These are phyloP conservation scores for Dendronephthya gigantea DNA, from an alignment of 64 coral and sea anemone species.

Conservation along the genomic window DNA sequence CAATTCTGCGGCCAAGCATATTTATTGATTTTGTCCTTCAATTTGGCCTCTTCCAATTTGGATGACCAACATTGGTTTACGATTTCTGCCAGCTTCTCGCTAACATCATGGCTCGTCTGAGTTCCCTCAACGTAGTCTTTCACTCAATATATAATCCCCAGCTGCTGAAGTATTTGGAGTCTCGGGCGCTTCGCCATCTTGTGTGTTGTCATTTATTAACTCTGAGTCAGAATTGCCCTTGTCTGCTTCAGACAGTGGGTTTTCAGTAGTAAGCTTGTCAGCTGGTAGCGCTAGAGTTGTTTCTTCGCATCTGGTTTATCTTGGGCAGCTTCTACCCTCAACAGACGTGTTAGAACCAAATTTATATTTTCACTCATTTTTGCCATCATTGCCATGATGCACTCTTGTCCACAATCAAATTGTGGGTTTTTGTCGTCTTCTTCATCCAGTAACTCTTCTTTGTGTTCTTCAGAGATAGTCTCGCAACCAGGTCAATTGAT, in stretches of 20 bases:
- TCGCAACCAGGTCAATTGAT: background rate
- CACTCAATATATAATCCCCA: background rate
- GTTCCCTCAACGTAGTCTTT: background rate
- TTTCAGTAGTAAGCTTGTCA: background rate
- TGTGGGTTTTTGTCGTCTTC: background rate
- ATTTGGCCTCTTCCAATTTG: background rate
- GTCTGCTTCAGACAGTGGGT: background rate
- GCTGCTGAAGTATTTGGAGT: background rate
- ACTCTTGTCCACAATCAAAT: background rate
- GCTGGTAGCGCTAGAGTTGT: background rate
- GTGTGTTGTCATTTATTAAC: background rate
- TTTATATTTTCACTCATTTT: background rate
- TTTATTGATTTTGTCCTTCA: background rate
- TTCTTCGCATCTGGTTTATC: background rate
- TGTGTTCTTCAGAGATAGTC: background rate
- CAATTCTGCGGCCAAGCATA: background rate
- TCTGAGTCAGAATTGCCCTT: background rate
- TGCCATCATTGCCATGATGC: background rate
- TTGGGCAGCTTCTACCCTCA: background rate
- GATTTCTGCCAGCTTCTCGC: background rate
- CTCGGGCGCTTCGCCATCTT: background rate
- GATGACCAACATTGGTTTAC: background rate
- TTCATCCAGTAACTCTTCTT: background rate
- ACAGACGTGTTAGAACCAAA: background rate
- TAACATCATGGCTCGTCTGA: background rate